Evolutionary conservation across 2,797 vertebrate species (phyloP).

Genomic region (Mormyrops boulengeri): DNA sequence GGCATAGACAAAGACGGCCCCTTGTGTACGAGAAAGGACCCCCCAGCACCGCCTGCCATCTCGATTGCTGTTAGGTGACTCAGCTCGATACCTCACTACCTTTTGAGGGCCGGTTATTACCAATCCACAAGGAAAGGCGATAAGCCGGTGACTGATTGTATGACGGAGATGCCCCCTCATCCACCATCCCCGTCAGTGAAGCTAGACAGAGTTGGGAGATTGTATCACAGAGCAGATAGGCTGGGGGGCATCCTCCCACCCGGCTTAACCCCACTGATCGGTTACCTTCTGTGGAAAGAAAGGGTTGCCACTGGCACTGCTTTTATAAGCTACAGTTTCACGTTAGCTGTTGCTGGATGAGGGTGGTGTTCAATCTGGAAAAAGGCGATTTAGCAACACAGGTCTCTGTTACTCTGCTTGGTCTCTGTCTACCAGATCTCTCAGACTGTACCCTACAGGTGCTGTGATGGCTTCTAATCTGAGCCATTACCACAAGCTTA

Average conservation of each 20-base stretch:
- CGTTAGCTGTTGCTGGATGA: background rate
- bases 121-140: background rate
- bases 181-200: background rate
- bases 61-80: no score
- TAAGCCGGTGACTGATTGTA: background rate
- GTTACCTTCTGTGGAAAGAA: background rate
- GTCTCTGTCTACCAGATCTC: background rate
- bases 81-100: background rate
- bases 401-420: background rate
- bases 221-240: background rate
- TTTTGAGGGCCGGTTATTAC: background rate
- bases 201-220: background rate
- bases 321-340: background rate
- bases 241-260: background rate
- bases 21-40: background rate
- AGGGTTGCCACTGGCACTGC: background rate
- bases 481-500: background rate
- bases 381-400: background rate
- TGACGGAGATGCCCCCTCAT: background rate
- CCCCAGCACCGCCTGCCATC: background rate
- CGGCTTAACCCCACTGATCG: background rate
- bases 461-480: background rate
- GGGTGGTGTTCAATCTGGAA: background rate
- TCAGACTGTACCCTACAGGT: background rate
- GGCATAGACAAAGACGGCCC: background rate